Percentiles rank a stretch among this genome's conserved stretches.
Evolutionary conservation across 2,113 vertebrate genomes (phyloP).

Genomic region (Apteryx owenii): DNA sequence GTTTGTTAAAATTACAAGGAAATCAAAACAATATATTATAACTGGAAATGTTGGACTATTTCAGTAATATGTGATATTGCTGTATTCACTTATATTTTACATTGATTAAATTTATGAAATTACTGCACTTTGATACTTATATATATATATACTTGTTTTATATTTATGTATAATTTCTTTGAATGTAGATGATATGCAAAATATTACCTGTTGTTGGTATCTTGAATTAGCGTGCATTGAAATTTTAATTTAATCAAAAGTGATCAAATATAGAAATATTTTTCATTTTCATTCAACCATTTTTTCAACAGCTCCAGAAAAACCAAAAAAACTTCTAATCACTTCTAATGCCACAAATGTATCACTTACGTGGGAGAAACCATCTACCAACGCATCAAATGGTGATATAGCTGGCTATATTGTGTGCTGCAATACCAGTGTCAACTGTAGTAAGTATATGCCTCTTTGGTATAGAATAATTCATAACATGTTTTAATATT

Average conservation of each 20-base stretch:
- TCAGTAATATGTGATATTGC: background rate
- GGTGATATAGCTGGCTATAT: background rate
- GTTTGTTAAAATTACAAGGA: background rate
- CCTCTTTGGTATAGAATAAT: background rate
- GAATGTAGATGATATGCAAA: background rate
- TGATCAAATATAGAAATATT: background rate
- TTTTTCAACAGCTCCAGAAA: constrained; percentile 48
- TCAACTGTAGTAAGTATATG: background rate
- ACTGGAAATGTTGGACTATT: background rate
- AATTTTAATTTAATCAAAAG: background rate
- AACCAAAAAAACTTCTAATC: accelerated
- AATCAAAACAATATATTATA: background rate
- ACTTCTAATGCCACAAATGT: accelerated
- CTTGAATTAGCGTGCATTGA: background rate
- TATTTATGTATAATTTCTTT: background rate
- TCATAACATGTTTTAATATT: background rate
- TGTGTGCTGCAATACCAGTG: accelerated
- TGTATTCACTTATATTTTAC: background rate
- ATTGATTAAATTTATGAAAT: background rate
- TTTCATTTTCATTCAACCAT: background rate
- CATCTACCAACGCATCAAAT: accelerated
- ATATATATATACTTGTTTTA: background rate
- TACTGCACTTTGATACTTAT: background rate
- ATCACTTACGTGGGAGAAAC: accelerated
- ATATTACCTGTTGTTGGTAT: background rate